Base-by-base conservation (phyloP, 2,797 vertebrate species). In the Sorex maritimensis region DNA sequence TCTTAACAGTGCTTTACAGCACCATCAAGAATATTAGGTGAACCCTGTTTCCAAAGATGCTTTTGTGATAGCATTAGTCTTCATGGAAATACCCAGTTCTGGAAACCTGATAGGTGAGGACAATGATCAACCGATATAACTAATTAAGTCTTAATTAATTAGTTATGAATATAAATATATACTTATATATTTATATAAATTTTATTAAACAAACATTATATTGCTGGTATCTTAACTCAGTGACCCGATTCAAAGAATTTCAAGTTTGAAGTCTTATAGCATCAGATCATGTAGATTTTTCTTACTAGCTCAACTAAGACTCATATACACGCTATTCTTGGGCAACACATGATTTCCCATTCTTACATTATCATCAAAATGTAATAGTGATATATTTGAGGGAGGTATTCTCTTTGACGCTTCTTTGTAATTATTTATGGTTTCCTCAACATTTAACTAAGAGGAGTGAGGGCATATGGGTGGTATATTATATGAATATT, bases 21-120 rank as follows among this genome's bases (percentile, higher is more conserved):
- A 19, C 8, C n/a, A 0, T 19, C 24, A 10, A 14, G 14, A 52
- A 11, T 52, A 11, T 52, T 52, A 1, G 0, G 26, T 6, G 5
- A 8, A 2, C 3, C 55, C 9, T 71, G 4, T 91, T 52, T 52
- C 49, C 34, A 13, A 9, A 2, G 30, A 67, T 24, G 8, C 0
- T 78, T 84, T 77, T 46, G 9, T 38, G 13, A 14, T 30, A 1
- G 14, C 13, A 21, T 3, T 3, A 5, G 58, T 23, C n/a, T 77
- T 71, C 7, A 13, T 3, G 46, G 58, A 46, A 80, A 58, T 23
- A 28, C 12, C 30, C 61, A 67, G 21, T 13, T 78, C 21, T 81
- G 21, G 6, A 26, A 52, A 94, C 4, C 49, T 5, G n/a, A 41
- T 8, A 80, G 34, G 6, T 30, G 11, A 82, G 52, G 17, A 17